phyloP scores from a whole-genome alignment of 2,113 vertebrate species.

The Ellobius talpinus region DNA sequence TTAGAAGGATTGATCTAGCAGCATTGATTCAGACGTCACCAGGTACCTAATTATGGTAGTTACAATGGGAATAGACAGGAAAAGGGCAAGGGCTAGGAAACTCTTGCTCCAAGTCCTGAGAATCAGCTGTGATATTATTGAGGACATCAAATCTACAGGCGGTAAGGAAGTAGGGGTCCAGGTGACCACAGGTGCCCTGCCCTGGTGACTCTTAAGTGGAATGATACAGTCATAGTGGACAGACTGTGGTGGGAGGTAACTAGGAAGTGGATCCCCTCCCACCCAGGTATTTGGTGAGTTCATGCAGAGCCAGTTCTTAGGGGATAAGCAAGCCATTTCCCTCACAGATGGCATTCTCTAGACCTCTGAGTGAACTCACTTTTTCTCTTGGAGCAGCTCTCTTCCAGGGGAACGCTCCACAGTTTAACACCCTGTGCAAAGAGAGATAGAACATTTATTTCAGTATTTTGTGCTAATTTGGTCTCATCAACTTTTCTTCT shows the following conservation, averaged over 20 bases:
- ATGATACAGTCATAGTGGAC: not conserved
- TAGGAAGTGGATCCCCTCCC: not conserved
- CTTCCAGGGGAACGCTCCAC: not conserved
- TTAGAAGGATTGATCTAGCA: constrained; percentile 28
- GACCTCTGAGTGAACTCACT: not conserved
- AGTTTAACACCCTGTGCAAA: constrained; percentile 34
- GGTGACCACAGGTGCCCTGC: not conserved
- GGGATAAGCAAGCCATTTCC: not conserved
- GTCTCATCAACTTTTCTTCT: constrained; percentile 42
- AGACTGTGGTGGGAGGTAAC: not conserved
- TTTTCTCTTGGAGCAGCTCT: not conserved
- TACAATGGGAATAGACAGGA: constrained; percentile 9
- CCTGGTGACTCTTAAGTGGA: not conserved
- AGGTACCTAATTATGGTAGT: not conserved
- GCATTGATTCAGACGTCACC: constrained; percentile 19
- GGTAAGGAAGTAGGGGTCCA: not conserved
- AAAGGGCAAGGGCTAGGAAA: not conserved
- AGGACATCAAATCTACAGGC: not conserved
- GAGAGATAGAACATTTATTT: not conserved
- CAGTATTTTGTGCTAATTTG: constrained; percentile 44
- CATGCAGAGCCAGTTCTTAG: not conserved
- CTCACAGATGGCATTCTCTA: not conserved
- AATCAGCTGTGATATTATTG: not conserved
- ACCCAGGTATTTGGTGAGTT: not conserved
- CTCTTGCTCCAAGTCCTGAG: not conserved